Evolutionary conservation across 2,797 vertebrate genomes (phyloP), one percentile per base, ranked within the genome.

Genomic region (Xyrichtys novacula): DNA sequence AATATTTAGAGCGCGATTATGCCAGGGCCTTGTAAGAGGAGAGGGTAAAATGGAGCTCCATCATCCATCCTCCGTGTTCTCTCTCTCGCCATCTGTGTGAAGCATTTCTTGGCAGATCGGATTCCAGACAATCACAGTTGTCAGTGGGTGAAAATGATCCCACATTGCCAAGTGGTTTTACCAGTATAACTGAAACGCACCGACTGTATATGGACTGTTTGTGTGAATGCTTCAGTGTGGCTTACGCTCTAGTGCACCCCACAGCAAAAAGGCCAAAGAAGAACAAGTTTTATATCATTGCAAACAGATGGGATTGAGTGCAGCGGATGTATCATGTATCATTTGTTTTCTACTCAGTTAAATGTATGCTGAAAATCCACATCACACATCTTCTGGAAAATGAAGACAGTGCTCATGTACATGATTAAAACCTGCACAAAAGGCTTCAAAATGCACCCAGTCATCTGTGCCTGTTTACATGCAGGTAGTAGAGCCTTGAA

Each of bases 101-200:
- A 86, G 86, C 72, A 8, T 71, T 89, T 88, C 84, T 89, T 91
- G 91, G 91, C 91, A 89, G 76, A 84, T 78, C 39, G n/a, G 65
- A 69, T 73, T 83, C 89, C 88, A 90, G 90, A 90, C 90, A 88
- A 88, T 91, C 87, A 76, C 90, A 91, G 87, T 91, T 87, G 90
- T 91, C 85, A 80, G 89, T 87, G 88, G 90, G 88, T 87, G 91
- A 91, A 90, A 86, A 78, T 66, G 19, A 86, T 75, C 74, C 68
- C 62, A 8, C 67, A 0, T 71, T 86, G 88, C 91, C 89, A 92
- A 90, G 78, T 65, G 75, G 72, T 69, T 80, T 77, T 65, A 79
- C 52, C 77, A 36, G 63, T 43, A 62, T 44, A 69, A 59, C 58
- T 60, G 63, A 78, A 74, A 81, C 65, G 43, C 71, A 50, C 43